A percentile compares a stretch with the other conserved stretches of the same genome.
phyloP scores from a whole-genome alignment of 2,113 vertebrate species.

The Eubucco bourcierii region DNA sequence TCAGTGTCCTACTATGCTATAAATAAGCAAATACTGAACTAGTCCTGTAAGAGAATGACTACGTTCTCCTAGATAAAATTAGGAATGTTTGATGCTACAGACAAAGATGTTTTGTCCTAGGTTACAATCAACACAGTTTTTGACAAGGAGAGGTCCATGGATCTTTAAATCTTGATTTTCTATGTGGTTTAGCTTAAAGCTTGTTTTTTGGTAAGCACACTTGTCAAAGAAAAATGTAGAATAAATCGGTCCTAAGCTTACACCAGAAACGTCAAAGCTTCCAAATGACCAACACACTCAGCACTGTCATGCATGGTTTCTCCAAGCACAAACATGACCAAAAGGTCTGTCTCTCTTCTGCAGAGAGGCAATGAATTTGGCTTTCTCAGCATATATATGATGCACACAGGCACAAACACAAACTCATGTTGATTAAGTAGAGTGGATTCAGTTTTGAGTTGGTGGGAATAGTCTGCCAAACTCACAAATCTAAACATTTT shows the following conservation, averaged over 20 bases:
- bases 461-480: background rate
- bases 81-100: background rate
- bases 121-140: background rate
- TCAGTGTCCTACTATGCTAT: background rate
- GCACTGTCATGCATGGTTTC: background rate
- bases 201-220: background rate
- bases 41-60: background rate
- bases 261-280: background rate
- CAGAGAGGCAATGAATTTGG: background rate
- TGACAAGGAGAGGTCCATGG: background rate
- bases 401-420: background rate
- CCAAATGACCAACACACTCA: background rate
- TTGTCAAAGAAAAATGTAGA: background rate
- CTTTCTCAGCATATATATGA: background rate
- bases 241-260: background rate
- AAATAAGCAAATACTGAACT: background rate
- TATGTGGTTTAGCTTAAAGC: background rate
- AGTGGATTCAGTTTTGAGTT: background rate
- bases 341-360: background rate
- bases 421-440: background rate
- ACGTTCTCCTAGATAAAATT: background rate
- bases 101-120: background rate
- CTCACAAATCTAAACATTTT: background rate
- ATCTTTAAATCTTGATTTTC: background rate
- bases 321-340: background rate